Base-by-base conservation (phyloP, 2,888 invertebrate genomes). In the Dilophus febrilis region DNA sequence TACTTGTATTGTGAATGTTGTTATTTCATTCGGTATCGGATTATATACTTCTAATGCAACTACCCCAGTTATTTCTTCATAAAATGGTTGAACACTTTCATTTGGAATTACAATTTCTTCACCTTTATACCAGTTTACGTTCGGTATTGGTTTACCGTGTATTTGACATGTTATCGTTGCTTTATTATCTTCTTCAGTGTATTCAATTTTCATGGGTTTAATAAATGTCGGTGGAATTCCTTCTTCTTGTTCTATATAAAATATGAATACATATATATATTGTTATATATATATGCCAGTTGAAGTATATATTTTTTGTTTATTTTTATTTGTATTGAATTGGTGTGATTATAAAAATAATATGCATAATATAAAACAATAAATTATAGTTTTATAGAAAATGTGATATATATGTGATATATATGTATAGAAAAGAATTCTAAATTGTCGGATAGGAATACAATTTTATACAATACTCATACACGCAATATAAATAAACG, bases 1-100 rank as follows among this genome's bases (percentile, higher is more conserved):
- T 6, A 82, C 84, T 53, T 71, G 66, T 34, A 83, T 75, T 31
- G 72, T 71, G 56, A 76, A 83, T 40, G 76, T 67, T 2, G 73
- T 70, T 48, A 77, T 74, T 52, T 82, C 80, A 48, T 76, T 71
- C 3, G 70, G 59, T 3, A 67, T 68, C 27, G 78, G 72, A 53
- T 78, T 70, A 10, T 71, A 54, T 36, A 84, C 69, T 44, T 70
- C 71, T 37, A 84, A 56, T 17, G 67, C 70, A 7, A 76, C 71
- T 45, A 70, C 61, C 13, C 79, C 78, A 5, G 74, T 76, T 52
- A 70, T 64, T 35, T 70, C 68, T 45, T 71, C 66, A 46, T 72
- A 77, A 31, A 67, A 64, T 40, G 74, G 64, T 52, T 68, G 67
- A 3, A 67, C 65, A 3, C 65, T 68, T 45, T 66, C 64, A 40